Evolutionary conservation across 2,888 invertebrate species (phyloP), one percentile per base, ranked within the genome.

Genomic region (Smittia aterrima): DNA sequence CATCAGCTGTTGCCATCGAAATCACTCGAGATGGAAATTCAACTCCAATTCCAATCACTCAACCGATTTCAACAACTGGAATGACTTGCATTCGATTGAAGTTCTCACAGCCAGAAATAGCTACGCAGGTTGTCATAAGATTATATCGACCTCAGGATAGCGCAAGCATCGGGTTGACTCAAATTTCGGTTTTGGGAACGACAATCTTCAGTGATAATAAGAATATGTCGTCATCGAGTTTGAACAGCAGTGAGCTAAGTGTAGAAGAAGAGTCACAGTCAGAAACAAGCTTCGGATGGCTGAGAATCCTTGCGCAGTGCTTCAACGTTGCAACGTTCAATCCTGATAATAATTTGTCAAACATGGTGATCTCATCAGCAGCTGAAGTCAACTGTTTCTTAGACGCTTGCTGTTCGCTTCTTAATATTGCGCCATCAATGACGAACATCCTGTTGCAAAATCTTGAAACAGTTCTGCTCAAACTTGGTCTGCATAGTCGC

Each of bases 121-220:
- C 92, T 54, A 92, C 92, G 75, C 90, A 91, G 54, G 91, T 96
- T 75, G 88, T 94, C 73, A 84, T 94, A 47, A 78, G 83, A 22
- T 78, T 83, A 13, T 83, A 83, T 76, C 92, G 93, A 80, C 96
- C 96, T 0, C 85, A 92, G 40, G 96, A 96, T 79, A 92, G 93
- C n/a, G 89, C 90, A 78, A 95, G 92, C 79, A 91, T 96, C 80
- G 95, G 96, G 3, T 84, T 97, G 54, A 89, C 95, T 75, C 95
- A 96, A 84, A 89, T 97, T 76, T 86, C 92, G 1, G 83, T 97
- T 68, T 84, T 96, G 58, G 96, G 95, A 0, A 91, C 90, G 75
- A 92, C 94, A 2, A 93, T 94, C 1, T 95, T 95, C 81, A 87
- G 88, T n/a, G 86, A 86, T n/a, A 80, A 81, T 79, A 78, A 76